A percentile compares a stretch with the other conserved stretches of the same genome.
These are phyloP conservation scores for Acleris holmiana DNA, from an alignment of 2,888 invertebrate species.

Conservation along the genomic window DNA sequence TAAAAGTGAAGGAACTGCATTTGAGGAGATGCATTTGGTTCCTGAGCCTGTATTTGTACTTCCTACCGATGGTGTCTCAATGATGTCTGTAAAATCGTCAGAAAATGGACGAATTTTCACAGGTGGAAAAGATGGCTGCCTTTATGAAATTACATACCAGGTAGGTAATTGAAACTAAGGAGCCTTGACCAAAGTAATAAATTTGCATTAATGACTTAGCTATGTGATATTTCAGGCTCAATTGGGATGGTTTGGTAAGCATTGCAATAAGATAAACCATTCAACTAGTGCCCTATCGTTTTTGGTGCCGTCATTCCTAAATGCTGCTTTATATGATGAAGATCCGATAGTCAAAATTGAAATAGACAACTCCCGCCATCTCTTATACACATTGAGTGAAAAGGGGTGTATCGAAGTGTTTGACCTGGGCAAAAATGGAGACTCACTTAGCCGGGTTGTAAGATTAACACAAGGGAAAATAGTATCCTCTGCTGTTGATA, in stretches of 20 bases:
- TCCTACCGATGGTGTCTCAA: constrained; percentile 94
- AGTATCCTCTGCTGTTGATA: constrained; percentile 90
- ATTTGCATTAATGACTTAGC: not conserved
- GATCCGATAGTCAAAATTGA: constrained; percentile 95
- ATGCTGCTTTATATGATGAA: constrained; percentile 92
- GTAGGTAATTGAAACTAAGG: constrained; percentile 63
- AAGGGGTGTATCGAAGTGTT: constrained; percentile 95
- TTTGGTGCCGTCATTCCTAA: constrained; percentile 94
- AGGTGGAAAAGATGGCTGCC: constrained; percentile 96
- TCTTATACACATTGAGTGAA: constrained; percentile 95
- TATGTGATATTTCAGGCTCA: constrained; percentile 84
- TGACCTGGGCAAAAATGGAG: constrained; percentile 93
- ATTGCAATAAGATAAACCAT: constrained; percentile 97
- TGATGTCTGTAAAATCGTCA: constrained; percentile 92
- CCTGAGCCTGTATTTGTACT: constrained; percentile 97
- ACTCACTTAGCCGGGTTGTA: constrained; percentile 88
- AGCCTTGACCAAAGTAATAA: too few species aligned
- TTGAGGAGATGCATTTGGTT: constrained; percentile 94
- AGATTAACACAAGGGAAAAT: constrained; percentile 90
- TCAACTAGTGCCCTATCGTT: constrained; percentile 94
- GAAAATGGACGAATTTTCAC: constrained; percentile 95
- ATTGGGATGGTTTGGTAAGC: constrained; percentile 96
- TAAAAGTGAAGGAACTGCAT: constrained; percentile 73
- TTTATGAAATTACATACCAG: constrained; percentile 98
- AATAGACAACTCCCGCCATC: constrained; percentile 94